These are phyloP conservation scores for Hassar affinis DNA, from an alignment of 2,113 vertebrate species.

Conservation along the genomic window DNA sequence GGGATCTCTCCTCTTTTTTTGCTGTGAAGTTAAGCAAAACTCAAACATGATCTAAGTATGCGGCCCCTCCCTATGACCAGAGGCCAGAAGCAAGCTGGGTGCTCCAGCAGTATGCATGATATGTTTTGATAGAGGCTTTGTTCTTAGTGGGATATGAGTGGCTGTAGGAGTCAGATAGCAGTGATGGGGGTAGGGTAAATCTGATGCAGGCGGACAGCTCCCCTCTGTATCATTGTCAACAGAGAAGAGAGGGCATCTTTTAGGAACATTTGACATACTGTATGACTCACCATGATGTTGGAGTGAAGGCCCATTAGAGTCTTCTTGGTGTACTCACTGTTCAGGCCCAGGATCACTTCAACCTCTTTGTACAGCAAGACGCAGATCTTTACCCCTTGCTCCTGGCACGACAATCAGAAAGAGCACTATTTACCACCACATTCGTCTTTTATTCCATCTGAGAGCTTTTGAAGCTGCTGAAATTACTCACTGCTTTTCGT, in stretches of 20 bases:
- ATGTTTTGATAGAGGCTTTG: constrained; percentile 45
- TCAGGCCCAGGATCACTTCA: constrained; percentile 57
- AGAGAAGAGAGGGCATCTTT: constrained; percentile 12
- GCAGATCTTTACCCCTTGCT: constrained; percentile 57
- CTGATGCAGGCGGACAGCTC: constrained; percentile 25
- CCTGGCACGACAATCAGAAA: constrained; percentile 32
- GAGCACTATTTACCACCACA: background rate
- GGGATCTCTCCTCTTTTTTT: constrained; percentile 21
- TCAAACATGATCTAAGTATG: constrained; percentile 51
- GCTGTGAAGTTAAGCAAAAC: constrained; percentile 24
- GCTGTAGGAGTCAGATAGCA: constrained; percentile 10
- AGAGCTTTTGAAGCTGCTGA: background rate
- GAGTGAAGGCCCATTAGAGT: constrained; percentile 59
- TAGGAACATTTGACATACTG: constrained; percentile 44
- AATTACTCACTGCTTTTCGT: constrained; percentile 53
- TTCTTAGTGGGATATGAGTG: constrained; percentile 32
- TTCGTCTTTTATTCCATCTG: background rate
- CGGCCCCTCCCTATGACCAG: constrained; percentile 23
- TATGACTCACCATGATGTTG: constrained; percentile 58
- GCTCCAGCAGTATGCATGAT: constrained; percentile 33
- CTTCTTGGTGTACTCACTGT: constrained; percentile 62
- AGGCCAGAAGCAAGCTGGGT: constrained; percentile 34
- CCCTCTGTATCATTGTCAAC: constrained; percentile 41
- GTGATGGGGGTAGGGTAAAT: constrained; percentile 8
- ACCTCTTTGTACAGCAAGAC: constrained; percentile 61